phyloP scores from a whole-genome alignment of 2,888 invertebrate genomes.

The Acleris sparsana region DNA sequence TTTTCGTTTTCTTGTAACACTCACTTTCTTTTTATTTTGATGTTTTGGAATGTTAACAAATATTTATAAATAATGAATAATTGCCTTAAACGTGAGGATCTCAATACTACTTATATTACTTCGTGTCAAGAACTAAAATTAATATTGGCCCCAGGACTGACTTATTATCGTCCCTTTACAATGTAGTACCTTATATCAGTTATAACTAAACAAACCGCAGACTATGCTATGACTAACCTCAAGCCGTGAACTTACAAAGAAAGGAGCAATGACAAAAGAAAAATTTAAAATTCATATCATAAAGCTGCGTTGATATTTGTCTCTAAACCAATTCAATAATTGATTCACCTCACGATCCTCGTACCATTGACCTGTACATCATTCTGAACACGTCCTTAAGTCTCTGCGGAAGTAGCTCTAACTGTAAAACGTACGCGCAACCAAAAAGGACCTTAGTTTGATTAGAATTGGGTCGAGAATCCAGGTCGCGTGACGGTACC shows the following conservation, averaged over 20 bases:
- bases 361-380: conserved; percentile 12
- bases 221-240: too few species aligned
- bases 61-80: too few species aligned
- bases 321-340: conserved; percentile 18
- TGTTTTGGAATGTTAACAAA: too few species aligned
- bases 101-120: too few species aligned
- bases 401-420: conserved; percentile 35
- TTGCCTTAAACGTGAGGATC: too few species aligned
- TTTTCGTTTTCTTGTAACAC: background rate
- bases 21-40: background rate
- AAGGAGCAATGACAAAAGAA: background rate
- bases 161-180: too few species aligned
- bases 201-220: too few species aligned
- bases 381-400: conserved; percentile 29
- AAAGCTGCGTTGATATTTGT: conserved; percentile 23
- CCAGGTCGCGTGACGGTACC: conserved; percentile 11
- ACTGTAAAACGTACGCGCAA: conserved; percentile 28
- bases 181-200: too few species aligned
- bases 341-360: conserved; percentile 24
- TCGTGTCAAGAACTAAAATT: too few species aligned
- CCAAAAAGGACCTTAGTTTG: conserved; percentile 15
- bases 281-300: conserved; percentile 26
- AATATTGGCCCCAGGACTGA: too few species aligned
- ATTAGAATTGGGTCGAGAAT: conserved; percentile 28
- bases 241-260: background rate